Conservation (phyloP, 2,797 vertebrate genomes). For the Danio kyathit region DNA sequence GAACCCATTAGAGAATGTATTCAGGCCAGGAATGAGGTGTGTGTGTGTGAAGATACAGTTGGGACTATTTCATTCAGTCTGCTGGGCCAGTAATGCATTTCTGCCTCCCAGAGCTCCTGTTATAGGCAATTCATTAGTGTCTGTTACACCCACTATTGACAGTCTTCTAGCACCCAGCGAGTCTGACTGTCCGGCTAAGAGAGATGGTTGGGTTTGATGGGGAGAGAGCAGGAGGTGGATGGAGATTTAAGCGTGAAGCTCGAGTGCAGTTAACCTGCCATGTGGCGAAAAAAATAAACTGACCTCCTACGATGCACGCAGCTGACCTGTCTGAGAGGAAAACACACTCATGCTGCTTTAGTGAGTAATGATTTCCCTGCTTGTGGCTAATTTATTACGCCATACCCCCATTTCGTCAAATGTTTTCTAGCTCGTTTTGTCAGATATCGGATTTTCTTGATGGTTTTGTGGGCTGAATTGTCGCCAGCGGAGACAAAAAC, state of each 20-base stretch:
- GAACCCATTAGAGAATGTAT: slow-evolving; percentile 57
- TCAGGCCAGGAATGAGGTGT: slow-evolving; percentile 46
- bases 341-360: slow-evolving; percentile 10
- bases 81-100: slow-evolving; percentile 48
- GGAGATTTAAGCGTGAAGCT: slow-evolving; percentile 51
- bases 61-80: slow-evolving; percentile 47
- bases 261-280: slow-evolving; percentile 51
- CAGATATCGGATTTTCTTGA: not conserved
- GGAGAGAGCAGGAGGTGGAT: slow-evolving; percentile 4
- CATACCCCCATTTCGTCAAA: not conserved
- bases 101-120: slow-evolving; percentile 66
- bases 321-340: slow-evolving; percentile 13
- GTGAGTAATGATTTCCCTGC: slow-evolving; percentile 18
- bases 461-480: not conserved
- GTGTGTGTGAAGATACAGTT: slow-evolving; percentile 30
- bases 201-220: slow-evolving; percentile 40
- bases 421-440: not conserved
- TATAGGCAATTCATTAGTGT: slow-evolving; percentile 82
- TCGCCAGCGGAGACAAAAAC: slow-evolving; percentile 7
- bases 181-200: slow-evolving; percentile 74
- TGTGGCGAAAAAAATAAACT: slow-evolving; percentile 36
- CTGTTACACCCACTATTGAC: slow-evolving; percentile 80
- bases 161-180: slow-evolving; percentile 76
- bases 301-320: slow-evolving; percentile 22
- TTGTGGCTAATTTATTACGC: not conserved